These are phyloP conservation scores for Bostrychus sinensis DNA, from an alignment of 2,113 vertebrate genomes.

Conservation along the genomic window DNA sequence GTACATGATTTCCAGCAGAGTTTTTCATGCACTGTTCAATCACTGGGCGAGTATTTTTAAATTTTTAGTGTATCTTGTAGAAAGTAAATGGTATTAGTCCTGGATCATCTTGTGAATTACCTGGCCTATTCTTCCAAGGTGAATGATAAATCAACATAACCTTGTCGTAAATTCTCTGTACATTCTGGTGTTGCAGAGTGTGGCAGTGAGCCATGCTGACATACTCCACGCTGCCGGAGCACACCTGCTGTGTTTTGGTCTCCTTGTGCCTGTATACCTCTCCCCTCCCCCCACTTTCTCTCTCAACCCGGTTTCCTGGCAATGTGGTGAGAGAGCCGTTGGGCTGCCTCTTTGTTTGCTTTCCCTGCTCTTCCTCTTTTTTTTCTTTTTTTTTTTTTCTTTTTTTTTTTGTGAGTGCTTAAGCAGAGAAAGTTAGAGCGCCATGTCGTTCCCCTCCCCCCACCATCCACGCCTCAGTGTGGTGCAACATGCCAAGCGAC, in stretches of 20 bases:
- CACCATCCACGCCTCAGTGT: slow-evolving; percentile 53
- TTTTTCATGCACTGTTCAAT: neutral
- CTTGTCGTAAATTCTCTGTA: slow-evolving; percentile 41
- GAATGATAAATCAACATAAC: slow-evolving; percentile 49
- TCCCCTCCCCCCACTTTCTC: slow-evolving; percentile 18
- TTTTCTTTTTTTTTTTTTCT: slow-evolving; percentile 8
- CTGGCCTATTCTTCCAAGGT: slow-evolving; percentile 30
- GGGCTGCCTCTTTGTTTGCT: slow-evolving; percentile 72
- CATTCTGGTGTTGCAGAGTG: slow-evolving; percentile 37
- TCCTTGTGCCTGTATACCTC: slow-evolving; percentile 38
- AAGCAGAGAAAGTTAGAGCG: slow-evolving; percentile 49
- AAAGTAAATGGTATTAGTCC: no score
- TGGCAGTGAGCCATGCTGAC: slow-evolving; percentile 43
- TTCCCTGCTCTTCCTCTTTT: slow-evolving; percentile 68
- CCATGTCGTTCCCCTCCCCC: slow-evolving; percentile 13
- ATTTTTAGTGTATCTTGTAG: no score
- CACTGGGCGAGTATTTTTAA: neutral
- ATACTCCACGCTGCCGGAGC: slow-evolving; percentile 53
- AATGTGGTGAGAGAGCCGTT: slow-evolving; percentile 74
- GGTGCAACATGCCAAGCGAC: slow-evolving; percentile 71
- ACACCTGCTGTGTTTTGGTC: slow-evolving; percentile 77
- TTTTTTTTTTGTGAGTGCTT: slow-evolving; percentile 29
- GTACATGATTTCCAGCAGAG: neutral
- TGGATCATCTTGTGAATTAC: no score
- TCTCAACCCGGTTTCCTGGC: slow-evolving; percentile 68